Percentiles rank a stretch among this genome's conserved stretches.
phyloP scores from a whole-genome alignment of 1,140 invertebrate genomes.

The Pogonomyrmex barbatus region DNA sequence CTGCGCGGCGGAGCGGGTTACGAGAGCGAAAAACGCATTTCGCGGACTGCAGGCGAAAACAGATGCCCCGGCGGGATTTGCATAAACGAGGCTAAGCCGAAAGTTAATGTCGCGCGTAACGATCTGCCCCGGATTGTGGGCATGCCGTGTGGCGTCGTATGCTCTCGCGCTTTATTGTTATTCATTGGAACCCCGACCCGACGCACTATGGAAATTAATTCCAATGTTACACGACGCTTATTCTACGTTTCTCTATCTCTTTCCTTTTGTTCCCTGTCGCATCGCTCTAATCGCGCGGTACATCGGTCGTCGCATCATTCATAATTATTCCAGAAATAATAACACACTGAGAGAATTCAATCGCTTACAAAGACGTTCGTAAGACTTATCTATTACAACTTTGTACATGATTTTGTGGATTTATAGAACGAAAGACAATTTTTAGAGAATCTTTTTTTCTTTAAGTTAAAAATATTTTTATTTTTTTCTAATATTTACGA shows the following conservation, averaged over 20 bases:
- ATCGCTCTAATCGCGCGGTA: slow-evolving; percentile 13
- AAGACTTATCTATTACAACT: neutral
- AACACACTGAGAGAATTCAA: neutral
- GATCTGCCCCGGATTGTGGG: slow-evolving; percentile 69
- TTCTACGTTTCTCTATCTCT: slow-evolving; percentile 15
- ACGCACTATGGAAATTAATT: slow-evolving; percentile 76
- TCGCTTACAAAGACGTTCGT: neutral
- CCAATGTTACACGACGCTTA: slow-evolving; percentile 59
- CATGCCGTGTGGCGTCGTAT: slow-evolving; percentile 60
- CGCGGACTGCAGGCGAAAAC: slow-evolving; percentile 70
- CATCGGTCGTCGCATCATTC: slow-evolving; percentile 6
- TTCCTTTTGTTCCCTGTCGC: slow-evolving; percentile 3
- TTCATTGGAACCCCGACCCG: slow-evolving; percentile 76
- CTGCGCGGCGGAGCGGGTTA: slow-evolving; percentile 20
- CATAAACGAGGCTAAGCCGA: slow-evolving; percentile 81
- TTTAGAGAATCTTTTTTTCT: neutral
- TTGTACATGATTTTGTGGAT: neutral
- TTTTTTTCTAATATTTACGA: slow-evolving; percentile 13
- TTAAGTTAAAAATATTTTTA: slow-evolving; percentile 11
- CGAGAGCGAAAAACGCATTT: slow-evolving; percentile 52
- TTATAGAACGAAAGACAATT: neutral
- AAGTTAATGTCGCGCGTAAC: slow-evolving; percentile 79
- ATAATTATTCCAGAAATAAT: slow-evolving; percentile 28
- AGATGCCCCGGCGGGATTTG: slow-evolving; percentile 81
- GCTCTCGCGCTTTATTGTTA: slow-evolving; percentile 76